These are phyloP conservation scores for Thymelicus acteon DNA, from an alignment of 2,888 invertebrate species.

Conservation along the genomic window DNA sequence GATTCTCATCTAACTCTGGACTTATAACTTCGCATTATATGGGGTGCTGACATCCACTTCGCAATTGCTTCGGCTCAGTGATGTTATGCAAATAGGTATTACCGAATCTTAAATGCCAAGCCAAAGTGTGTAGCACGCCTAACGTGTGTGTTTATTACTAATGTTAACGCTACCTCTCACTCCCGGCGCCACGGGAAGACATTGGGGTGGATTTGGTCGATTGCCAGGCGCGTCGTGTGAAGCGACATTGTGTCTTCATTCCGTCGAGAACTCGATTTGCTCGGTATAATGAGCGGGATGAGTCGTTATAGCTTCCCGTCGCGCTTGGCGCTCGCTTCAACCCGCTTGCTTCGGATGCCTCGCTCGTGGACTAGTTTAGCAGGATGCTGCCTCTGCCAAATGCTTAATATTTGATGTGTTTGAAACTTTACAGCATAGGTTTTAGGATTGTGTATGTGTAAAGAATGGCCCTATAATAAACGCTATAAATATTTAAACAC, in stretches of 20 bases:
- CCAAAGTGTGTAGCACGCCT: not conserved
- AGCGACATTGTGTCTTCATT: conserved; percentile 58
- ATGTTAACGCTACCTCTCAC: not conserved
- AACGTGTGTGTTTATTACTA: not conserved
- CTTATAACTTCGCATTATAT: no score
- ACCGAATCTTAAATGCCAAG: no score
- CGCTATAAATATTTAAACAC: no score
- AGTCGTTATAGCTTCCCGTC: conserved; percentile 34
- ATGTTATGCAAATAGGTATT: no score
- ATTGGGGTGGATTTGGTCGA: conserved; percentile 53
- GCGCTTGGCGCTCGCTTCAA: conserved; percentile 17
- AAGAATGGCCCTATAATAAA: no score
- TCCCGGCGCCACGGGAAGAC: not conserved
- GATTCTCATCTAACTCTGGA: no score
- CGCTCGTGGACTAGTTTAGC: not conserved
- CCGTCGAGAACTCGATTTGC: conserved; percentile 37
- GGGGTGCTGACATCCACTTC: no score
- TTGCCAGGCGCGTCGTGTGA: conserved; percentile 59
- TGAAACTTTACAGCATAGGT: not conserved
- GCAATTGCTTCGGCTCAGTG: no score
- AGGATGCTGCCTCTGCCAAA: not conserved
- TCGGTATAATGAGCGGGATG: conserved; percentile 33
- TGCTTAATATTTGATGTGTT: conserved; percentile 2
- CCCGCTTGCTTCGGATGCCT: not conserved
- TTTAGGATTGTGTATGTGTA: no score